Evolutionary conservation across 2,888 invertebrate species (phyloP), one percentile per base, ranked within the genome.

Genomic region (Bembecia ichneumoniformis): DNA sequence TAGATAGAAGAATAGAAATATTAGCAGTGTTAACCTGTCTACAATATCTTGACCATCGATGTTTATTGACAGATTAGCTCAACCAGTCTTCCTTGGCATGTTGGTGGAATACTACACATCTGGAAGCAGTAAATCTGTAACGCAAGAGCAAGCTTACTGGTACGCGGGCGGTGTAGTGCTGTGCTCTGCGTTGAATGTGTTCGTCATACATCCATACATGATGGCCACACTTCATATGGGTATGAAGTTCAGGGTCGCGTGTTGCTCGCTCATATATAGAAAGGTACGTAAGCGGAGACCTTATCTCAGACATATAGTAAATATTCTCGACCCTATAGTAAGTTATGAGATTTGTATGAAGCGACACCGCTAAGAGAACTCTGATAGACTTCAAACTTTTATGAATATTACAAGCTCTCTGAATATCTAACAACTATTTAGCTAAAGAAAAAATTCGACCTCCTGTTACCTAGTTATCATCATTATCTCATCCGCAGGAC

Each of bases 121-220:
- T 0, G 75, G 11, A 61, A 7, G 63, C 48, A 17, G 71, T 48
- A 54, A 55, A 17, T 51, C 62, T 0, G 74, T 87, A 55, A 68
- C 68, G 13, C 65, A 78, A 45, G 67, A 82, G 3, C 88, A 92
- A 20, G 95, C 96, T 0, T 95, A 94, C 70, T 72, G 93, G 47
- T 95, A 93, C 71, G 94, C 95, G 1, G 89, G 84, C 0, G 91
- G 91, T 3, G 91, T 96, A 34, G 90, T 94, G 11, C 61, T 92
- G 14, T 93, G 93, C 63, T 94, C 95, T 0, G 91, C 92, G 0
- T 66, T 93, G 46, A 93, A 93, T 64, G 91, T 96, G 17, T 83
- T 95, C 58, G 84, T 93, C n/a, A 91, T 94, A 56, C 98, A 98
- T 80, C 95, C 95, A 0, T 96, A 94, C 69, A 95, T 96, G 91